Conservation (phyloP, 1,140 invertebrate species). For the Heliconius hewitsoni region DNA sequence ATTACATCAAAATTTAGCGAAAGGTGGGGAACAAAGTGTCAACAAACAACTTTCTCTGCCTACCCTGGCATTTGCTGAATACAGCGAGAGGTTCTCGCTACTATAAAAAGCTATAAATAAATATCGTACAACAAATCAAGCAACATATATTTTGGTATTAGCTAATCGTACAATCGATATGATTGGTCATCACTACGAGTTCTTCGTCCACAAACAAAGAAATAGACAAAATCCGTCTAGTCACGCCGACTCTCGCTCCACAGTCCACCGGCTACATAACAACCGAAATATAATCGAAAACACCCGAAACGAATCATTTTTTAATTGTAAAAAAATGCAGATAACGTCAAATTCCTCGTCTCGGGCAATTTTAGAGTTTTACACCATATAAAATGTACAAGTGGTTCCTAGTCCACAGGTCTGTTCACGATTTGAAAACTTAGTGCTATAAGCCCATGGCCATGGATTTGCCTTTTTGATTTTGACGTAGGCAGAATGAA, state of each 20-base stretch:
- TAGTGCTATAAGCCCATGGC: background rate
- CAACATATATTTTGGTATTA: no score
- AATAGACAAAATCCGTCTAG: slow-evolving; percentile 69
- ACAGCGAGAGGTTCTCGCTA: no score
- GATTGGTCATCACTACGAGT: slow-evolving; percentile 49
- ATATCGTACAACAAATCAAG: no score
- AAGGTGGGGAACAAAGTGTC: no score
- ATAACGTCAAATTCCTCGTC: slow-evolving; percentile 57
- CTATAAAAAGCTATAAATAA: no score
- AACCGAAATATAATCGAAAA: slow-evolving; percentile 75
- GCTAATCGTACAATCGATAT: slow-evolving; percentile 40
- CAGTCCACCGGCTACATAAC: slow-evolving; percentile 45
- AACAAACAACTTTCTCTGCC: no score
- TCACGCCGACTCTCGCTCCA: slow-evolving; percentile 55
- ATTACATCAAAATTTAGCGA: no score
- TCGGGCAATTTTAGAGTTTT: slow-evolving; percentile 15
- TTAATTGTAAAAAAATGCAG: slow-evolving; percentile 66
- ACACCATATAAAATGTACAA: background rate
- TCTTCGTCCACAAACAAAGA: slow-evolving; percentile 66
- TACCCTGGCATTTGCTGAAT: no score
- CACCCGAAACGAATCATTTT: slow-evolving; percentile 74
- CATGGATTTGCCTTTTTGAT: no score
- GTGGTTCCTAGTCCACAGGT: background rate
- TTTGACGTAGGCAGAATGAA: no score
- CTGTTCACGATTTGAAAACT: background rate